Conservation (phyloP, 2,888 invertebrate species). For the Netelia melanura region DNA sequence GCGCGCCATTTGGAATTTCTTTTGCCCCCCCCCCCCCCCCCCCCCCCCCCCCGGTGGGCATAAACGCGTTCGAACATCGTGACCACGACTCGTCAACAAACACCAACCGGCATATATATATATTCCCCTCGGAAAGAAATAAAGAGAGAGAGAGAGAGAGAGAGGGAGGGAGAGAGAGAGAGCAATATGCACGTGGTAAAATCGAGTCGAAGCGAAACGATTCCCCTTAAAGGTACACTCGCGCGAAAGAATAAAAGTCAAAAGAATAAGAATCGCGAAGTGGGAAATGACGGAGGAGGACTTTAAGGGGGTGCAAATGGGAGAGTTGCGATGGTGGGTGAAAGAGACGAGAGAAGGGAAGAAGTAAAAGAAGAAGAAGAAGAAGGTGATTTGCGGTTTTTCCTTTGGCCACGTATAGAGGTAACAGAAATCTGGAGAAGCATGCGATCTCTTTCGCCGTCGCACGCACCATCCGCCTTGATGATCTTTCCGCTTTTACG, state of each 20-base stretch:
- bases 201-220: constrained; percentile 38
- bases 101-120: neutral
- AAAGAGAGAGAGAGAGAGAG: too few species aligned
- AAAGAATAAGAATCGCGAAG: constrained; percentile 42
- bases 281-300: constrained; percentile 16
- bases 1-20: constrained; percentile 77
- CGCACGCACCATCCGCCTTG: constrained; percentile 11
- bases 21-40: constrained; percentile 32
- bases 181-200: constrained; percentile 46
- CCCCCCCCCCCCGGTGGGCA: constrained; percentile 55
- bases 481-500: constrained; percentile 11
- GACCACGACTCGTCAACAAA: constrained; percentile 55
- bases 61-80: constrained; percentile 42
- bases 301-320: constrained; percentile 28
- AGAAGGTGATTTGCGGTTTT: constrained; percentile 58
- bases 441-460: constrained; percentile 12
- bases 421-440: constrained; percentile 41
- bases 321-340: neutral
- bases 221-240: constrained; percentile 32
- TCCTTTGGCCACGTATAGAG: neutral
- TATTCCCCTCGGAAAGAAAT: too few species aligned
- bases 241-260: constrained; percentile 18
- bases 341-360: constrained; percentile 5
- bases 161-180: neutral
- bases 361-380: constrained; percentile 38